These are phyloP conservation scores for Diplosoma virens DNA, from an alignment of 23 tunicate genomes.

Conservation along the genomic window DNA sequence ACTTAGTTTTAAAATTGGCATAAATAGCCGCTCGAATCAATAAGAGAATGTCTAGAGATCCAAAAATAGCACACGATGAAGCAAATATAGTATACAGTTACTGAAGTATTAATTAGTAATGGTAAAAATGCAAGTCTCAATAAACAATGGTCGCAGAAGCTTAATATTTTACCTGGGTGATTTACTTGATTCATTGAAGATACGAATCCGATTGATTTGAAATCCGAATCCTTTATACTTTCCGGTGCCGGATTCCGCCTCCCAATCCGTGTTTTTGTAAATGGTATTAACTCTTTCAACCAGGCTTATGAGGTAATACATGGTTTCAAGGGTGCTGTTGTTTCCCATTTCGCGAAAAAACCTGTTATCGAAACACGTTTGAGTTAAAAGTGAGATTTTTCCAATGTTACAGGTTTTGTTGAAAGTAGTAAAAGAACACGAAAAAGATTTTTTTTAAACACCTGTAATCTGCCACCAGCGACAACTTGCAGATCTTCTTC, in stretches of 20 bases:
- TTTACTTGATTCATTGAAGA: constrained; percentile 32
- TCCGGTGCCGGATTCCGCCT: background rate
- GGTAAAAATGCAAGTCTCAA: too few species aligned
- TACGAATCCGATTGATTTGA: constrained; percentile 58
- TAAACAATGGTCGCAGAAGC: too few species aligned
- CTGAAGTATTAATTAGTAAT: too few species aligned
- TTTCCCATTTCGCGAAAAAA: constrained; percentile 73
- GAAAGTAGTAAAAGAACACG: background rate
- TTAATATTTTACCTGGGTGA: constrained; percentile 20
- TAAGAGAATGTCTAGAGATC: too few species aligned
- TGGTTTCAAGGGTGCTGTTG: constrained; percentile 58
- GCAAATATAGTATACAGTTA: too few species aligned
- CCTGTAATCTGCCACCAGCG: constrained; percentile 82
- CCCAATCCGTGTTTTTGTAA: constrained; percentile 73
- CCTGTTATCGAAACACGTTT: constrained; percentile 9
- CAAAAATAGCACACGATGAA: too few species aligned
- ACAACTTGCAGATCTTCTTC: constrained; percentile 69
- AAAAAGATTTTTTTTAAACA: background rate
- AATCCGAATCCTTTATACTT: constrained; percentile 67
- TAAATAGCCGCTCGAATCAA: too few species aligned
- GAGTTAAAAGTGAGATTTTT: background rate
- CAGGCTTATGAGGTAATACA: constrained; percentile 69
- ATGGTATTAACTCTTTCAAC: constrained; percentile 73
- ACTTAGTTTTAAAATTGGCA: too few species aligned
- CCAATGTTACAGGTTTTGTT: background rate